Evolutionary conservation across 2,888 invertebrate species (phyloP).

Genomic region (Eupithecia subumbrata): DNA sequence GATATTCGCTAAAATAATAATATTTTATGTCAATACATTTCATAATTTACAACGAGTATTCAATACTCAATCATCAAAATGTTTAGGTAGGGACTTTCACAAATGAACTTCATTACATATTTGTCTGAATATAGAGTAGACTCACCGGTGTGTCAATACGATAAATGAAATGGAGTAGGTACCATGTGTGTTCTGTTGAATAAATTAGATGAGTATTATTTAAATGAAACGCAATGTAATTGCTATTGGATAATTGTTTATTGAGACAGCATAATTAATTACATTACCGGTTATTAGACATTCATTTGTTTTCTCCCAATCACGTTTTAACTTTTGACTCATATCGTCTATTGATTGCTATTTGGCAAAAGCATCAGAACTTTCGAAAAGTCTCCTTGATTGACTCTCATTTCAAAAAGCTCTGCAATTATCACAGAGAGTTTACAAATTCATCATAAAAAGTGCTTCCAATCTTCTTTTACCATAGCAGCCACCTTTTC

Average conservation of each 20-base stretch:
- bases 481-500: slow-evolving; percentile 81
- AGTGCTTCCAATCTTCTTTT: slow-evolving; percentile 66
- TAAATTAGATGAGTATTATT: slow-evolving; percentile 6
- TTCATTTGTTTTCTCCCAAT: neutral
- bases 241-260: neutral
- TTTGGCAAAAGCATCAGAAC: neutral
- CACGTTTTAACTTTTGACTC: neutral
- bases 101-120: slow-evolving; percentile 16
- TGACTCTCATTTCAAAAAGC: neutral
- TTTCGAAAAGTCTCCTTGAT: neutral
- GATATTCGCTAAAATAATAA: neutral
- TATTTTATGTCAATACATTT: neutral
- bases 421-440: neutral
- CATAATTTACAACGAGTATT: neutral
- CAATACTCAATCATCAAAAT: slow-evolving; percentile 1
- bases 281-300: neutral
- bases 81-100: slow-evolving; percentile 5
- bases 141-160: slow-evolving; percentile 12
- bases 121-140: slow-evolving; percentile 3
- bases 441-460: slow-evolving; percentile 15
- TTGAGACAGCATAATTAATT: neutral
- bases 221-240: slow-evolving; percentile 2
- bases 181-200: slow-evolving; percentile 13
- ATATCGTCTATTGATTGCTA: neutral
- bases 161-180: slow-evolving; percentile 5